phyloP scores from a whole-genome alignment of 2,113 vertebrate genomes.

The Sinocyclocheilus anophthalmus region DNA sequence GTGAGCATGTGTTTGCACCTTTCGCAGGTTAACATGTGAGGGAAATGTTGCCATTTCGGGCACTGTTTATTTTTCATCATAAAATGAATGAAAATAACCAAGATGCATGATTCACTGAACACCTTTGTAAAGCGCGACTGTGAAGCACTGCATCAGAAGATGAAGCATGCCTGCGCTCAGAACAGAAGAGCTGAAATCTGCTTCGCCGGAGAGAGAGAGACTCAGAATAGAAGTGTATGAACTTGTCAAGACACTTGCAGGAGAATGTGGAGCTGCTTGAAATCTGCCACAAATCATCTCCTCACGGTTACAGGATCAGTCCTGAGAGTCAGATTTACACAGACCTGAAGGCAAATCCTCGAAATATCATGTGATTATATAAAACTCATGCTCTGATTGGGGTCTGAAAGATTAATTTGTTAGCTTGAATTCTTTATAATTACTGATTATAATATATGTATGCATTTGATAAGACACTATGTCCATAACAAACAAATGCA shows the following conservation, averaged over 20 bases:
- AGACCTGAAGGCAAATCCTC: neutral
- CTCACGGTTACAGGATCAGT: neutral
- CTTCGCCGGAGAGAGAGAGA: conserved; percentile 3
- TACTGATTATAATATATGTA: neutral
- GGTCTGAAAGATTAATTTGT: neutral
- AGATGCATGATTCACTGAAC: neutral
- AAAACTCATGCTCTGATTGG: neutral
- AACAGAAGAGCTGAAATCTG: neutral
- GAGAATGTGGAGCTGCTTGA: conserved; percentile 14
- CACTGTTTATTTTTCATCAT: neutral
- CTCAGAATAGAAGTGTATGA: neutral
- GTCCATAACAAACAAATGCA: neutral
- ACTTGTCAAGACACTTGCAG: conserved; percentile 35
- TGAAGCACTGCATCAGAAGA: too few relatives aligned
- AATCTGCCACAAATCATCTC: neutral
- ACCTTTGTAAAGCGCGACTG: neutral
- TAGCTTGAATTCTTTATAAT: neutral
- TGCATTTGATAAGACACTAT: neutral
- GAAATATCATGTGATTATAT: neutral
- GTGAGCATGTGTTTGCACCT: neutral
- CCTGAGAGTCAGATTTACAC: neutral
- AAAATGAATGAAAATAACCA: neutral
- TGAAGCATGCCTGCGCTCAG: neutral
- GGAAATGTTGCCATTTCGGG: too few relatives aligned
- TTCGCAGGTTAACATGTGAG: neutral